phyloP scores from a whole-genome alignment of 2,113 vertebrate species.

The Amia ocellicauda region DNA sequence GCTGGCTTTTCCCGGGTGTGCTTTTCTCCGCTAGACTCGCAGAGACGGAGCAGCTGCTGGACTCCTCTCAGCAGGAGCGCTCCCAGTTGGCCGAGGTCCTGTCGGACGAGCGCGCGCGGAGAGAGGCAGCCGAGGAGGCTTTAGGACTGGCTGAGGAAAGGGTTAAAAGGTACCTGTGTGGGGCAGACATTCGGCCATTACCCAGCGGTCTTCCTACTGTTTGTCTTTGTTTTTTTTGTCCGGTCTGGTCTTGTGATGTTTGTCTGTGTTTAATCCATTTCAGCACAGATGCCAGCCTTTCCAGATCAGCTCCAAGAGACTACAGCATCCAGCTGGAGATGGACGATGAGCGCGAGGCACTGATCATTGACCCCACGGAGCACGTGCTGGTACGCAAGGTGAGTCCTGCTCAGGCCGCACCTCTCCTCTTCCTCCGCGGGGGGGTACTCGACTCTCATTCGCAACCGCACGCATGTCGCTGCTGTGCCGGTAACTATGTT shows the following conservation, averaged over 20 bases:
- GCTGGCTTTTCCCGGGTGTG: not conserved
- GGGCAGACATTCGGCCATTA: not conserved
- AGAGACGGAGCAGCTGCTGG: slow-evolving; percentile 67
- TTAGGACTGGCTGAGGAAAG: slow-evolving; percentile 63
- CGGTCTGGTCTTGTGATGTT: not conserved
- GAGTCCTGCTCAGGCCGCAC: slow-evolving; percentile 3
- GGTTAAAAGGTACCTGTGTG: slow-evolving; percentile 70
- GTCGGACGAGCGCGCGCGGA: slow-evolving; percentile 67
- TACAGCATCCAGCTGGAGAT: slow-evolving; percentile 75
- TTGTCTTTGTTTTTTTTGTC: not conserved
- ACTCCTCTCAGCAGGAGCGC: slow-evolving; percentile 59
- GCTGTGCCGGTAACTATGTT: not conserved
- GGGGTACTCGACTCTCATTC: slow-evolving; percentile 41
- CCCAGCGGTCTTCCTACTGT: not conserved
- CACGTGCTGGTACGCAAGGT: slow-evolving; percentile 76
- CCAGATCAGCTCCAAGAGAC: slow-evolving; percentile 55
- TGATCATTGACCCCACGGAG: slow-evolving; percentile 74
- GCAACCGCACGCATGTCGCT: not conserved
- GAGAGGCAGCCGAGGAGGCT: slow-evolving; percentile 75
- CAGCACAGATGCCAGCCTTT: slow-evolving; percentile 54
- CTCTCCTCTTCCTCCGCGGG: slow-evolving; percentile 32
- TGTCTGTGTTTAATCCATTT: slow-evolving; percentile 9
- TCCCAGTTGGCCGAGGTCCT: slow-evolving; percentile 61
- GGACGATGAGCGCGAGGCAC: slow-evolving; percentile 78
- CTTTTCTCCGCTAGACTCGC: slow-evolving; percentile 59